A percentile compares a stretch with the other conserved stretches of the same genome.
Conservation (phyloP, 2,888 invertebrate genomes). For the Drosophila niveifrons region DNA sequence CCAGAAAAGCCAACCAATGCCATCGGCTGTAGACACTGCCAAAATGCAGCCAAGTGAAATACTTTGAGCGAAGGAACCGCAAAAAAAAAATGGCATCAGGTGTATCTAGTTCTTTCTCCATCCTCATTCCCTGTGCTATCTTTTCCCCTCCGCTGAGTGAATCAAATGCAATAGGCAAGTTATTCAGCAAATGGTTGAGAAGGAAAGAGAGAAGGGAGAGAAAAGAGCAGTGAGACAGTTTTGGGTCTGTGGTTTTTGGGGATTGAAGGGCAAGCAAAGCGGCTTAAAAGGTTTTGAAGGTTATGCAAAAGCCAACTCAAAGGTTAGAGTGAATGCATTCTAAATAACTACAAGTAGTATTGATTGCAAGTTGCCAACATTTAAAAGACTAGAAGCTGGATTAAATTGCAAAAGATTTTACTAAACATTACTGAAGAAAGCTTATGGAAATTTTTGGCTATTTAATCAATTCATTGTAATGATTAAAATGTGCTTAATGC, state of each 20-base stretch:
- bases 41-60: constrained; percentile 57
- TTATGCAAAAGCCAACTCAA: constrained; percentile 49
- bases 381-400: neutral
- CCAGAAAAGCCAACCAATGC: constrained; percentile 52
- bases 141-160: constrained; percentile 35
- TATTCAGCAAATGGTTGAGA: constrained; percentile 10
- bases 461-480: too few species aligned
- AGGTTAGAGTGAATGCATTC: constrained; percentile 19
- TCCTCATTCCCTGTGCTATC: neutral
- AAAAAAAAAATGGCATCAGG: constrained; percentile 23
- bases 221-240: constrained; percentile 15
- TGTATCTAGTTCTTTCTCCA: constrained; percentile 7
- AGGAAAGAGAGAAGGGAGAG: constrained; percentile 2
- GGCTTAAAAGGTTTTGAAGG: constrained; percentile 72
- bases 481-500: too few species aligned
- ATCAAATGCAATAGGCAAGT: constrained; percentile 65
- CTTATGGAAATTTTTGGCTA: too few species aligned
- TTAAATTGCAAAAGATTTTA: neutral
- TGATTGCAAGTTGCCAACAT: constrained; percentile 12
- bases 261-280: constrained; percentile 67
- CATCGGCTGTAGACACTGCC: constrained; percentile 53
- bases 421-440: too few species aligned
- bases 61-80: constrained; percentile 32
- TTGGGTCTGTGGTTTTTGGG: constrained; percentile 30
- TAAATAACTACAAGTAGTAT: constrained; percentile 23